Evolutionary conservation across 2,797 vertebrate genomes (phyloP).

Genomic region (Denticeps clupeoides): DNA sequence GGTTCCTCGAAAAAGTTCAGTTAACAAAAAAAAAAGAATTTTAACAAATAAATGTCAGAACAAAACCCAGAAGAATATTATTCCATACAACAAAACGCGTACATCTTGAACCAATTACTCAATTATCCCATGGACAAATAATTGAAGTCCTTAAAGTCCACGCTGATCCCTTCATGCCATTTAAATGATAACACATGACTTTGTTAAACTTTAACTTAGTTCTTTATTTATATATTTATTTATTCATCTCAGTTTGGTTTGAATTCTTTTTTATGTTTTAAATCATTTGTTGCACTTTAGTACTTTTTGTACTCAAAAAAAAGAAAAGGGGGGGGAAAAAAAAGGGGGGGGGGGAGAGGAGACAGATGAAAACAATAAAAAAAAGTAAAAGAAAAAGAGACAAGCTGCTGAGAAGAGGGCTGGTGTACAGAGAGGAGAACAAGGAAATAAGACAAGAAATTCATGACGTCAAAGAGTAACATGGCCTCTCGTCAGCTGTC

Average conservation of each 20-base stretch:
- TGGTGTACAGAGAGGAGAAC: constrained; percentile 17
- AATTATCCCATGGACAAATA: too few relatives aligned
- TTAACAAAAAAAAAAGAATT: too few relatives aligned
- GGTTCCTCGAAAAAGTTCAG: too few relatives aligned
- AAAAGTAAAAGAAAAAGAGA: constrained; percentile 23
- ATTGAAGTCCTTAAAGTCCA: too few relatives aligned
- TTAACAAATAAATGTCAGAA: too few relatives aligned
- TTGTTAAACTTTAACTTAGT: constrained; percentile 52
- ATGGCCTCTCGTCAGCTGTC: too few relatives aligned
- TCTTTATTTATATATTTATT: constrained; percentile 73
- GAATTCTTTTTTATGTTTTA: constrained; percentile 63
- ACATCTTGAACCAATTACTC: too few relatives aligned
- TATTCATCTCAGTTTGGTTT: constrained; percentile 75
- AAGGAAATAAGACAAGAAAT: constrained; percentile 3
- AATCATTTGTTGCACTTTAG: constrained; percentile 69
- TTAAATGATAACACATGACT: background rate
- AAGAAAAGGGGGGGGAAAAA: constrained; percentile 65
- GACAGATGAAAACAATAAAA: constrained; percentile 28
- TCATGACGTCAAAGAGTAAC: constrained; percentile 11
- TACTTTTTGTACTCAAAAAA: constrained; percentile 80
- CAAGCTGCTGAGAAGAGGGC: constrained; percentile 38
- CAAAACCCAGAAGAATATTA: too few relatives aligned
- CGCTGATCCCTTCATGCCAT: background rate
- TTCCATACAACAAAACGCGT: too few relatives aligned
- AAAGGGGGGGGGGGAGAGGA: constrained; percentile 45